Evolutionary conservation across 2,113 vertebrate species (phyloP), one percentile per base, ranked within the genome.

Genomic region (Thalassarche chlororhynchos): DNA sequence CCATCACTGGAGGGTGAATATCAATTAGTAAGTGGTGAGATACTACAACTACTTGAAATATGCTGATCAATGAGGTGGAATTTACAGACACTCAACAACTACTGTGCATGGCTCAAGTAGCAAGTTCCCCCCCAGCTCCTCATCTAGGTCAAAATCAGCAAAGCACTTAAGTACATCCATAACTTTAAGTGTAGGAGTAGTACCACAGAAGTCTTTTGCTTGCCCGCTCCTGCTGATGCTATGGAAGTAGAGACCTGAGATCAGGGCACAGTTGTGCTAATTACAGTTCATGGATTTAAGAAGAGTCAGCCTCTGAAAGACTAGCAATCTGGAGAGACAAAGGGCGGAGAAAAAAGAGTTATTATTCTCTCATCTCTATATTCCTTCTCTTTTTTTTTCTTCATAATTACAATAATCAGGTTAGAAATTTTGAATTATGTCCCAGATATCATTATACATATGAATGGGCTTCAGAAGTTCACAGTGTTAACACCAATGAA

Each of bases 1-100:
- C 47, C 44, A 11, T 64, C 82, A 91, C 34, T 90, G 82, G 54
- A 97, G 85, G 17, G 49, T 95, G 94, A 96, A 92, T 85, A 92
- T 94, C 89, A 92, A 65, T 93, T 87, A 96, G 55, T 15, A 89
- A 91, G 64, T 58, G 9, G n/a, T 71, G 49, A 55, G 64, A 65
- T 76, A 86, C 80, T 90, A 84, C 0, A 4, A 55, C 57, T 81
- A 40, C 49, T 92, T 95, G 65, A 96, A 97, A 97, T 89, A 95
- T 54, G 38, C 25, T 61, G 75, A 80, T 78, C 93, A 95, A 28
- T 78, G 89, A 90, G 38, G 52, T 87, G 74, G 65, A 97, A 92
- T 95, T 96, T 96, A 84, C 0, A 0, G 72, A 55, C 36, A 58
- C 57, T 93, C 81, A 64, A 82, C 19, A 84, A 64, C 75, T 60